A percentile compares a stretch with the other conserved stretches of the same genome.
These are phyloP conservation scores for Calcarius lapponicus DNA, from an alignment of 2,797 vertebrate species.

Conservation along the genomic window DNA sequence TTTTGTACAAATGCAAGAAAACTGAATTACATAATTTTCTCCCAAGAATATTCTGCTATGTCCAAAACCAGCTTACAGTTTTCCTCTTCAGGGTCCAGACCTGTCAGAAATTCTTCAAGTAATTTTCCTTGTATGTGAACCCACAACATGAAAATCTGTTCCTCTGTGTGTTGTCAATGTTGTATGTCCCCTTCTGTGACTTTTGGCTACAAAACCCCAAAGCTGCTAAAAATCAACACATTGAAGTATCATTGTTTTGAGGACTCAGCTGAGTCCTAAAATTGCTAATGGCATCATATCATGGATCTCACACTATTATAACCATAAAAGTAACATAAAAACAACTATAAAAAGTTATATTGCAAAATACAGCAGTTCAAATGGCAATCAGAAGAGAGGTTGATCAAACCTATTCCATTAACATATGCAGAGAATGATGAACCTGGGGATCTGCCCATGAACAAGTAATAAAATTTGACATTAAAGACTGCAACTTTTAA, in stretches of 20 bases:
- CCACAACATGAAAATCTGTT: not conserved
- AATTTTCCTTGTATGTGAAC: not conserved
- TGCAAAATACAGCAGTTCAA: conserved; percentile 19
- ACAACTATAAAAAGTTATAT: conserved; percentile 23
- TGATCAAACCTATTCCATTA: conserved; percentile 43
- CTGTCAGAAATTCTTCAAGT: not conserved
- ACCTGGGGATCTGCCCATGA: conserved; percentile 12
- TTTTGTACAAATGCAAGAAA: not conserved
- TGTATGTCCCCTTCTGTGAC: not conserved
- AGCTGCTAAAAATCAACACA: not conserved
- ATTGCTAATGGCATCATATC: not conserved
- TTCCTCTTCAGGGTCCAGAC: not conserved
- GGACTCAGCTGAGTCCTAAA: not conserved
- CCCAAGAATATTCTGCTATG: not conserved
- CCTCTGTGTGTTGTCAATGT: not conserved
- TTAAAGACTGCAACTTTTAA: conserved; percentile 67
- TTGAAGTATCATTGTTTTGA: not conserved
- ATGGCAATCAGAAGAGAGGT: conserved; percentile 3
- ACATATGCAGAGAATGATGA: conserved; percentile 58
- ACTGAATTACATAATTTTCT: not conserved
- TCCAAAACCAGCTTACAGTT: not conserved
- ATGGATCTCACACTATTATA: conserved; percentile 25
- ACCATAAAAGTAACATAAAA: not conserved
- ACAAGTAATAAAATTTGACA: conserved; percentile 63
- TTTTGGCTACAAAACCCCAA: not conserved